These are phyloP conservation scores for Caenorhabditis macrosperma DNA, from an alignment of 2,888 invertebrate genomes.

Conservation along the genomic window DNA sequence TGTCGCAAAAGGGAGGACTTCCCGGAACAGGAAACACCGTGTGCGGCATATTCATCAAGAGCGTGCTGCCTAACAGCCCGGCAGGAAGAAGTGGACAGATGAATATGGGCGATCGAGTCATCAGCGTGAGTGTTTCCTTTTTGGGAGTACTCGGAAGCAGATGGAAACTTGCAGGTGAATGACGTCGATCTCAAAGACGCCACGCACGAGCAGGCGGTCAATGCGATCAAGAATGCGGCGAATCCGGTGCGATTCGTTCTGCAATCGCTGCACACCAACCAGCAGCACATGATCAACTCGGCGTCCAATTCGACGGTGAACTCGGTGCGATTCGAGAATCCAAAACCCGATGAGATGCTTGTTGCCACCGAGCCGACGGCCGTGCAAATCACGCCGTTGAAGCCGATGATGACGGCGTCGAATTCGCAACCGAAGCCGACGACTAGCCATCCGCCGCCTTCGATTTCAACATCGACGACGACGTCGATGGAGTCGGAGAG, in stretches of 20 bases:
- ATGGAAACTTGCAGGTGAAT: no score
- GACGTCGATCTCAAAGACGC: constrained; percentile 91
- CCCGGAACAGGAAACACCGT: constrained; percentile 86
- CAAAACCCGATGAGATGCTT: constrained; percentile 35
- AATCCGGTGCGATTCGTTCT: constrained; percentile 92
- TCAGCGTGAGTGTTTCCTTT: constrained; percentile 82
- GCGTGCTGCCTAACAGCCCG: constrained; percentile 93
- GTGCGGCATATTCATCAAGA: constrained; percentile 97
- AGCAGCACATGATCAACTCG: constrained; percentile 67
- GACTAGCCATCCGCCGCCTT: constrained; percentile 22
- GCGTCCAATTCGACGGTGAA: constrained; percentile 70
- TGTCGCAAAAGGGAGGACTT: constrained; percentile 78
- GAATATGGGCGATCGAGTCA: constrained; percentile 82
- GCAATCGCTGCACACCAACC: constrained; percentile 85
- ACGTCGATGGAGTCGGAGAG: constrained; percentile 53
- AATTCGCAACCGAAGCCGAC: constrained; percentile 16
- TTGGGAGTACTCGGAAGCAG: no score
- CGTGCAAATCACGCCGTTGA: constrained; percentile 40
- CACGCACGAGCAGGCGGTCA: constrained; percentile 94
- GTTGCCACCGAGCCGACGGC: constrained; percentile 16
- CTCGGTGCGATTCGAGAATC: constrained; percentile 64
- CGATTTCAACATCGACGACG: constrained; percentile 44
- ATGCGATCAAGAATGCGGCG: constrained; percentile 92
- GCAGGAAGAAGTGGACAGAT: constrained; percentile 89
- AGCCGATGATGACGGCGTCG: constrained; percentile 45